phyloP scores from a whole-genome alignment of 2,113 vertebrate species.

The Nothocercus julius region DNA sequence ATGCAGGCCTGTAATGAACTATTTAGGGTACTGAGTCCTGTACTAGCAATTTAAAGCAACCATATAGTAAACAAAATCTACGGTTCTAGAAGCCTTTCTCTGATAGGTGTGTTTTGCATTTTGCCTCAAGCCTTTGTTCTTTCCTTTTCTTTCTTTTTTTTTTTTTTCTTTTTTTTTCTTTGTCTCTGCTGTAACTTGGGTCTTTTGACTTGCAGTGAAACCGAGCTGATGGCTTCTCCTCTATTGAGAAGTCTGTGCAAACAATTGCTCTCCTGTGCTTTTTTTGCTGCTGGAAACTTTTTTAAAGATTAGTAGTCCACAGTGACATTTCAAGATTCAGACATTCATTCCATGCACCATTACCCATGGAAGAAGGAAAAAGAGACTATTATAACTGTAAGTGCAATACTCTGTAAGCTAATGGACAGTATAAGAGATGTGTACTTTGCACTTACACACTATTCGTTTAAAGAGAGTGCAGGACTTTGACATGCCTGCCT shows the following conservation, averaged over 20 bases:
- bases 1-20: background rate
- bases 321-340: conserved; percentile 65
- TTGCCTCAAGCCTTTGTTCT: background rate
- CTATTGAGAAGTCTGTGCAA: background rate
- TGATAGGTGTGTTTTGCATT: background rate
- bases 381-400: conserved; percentile 57
- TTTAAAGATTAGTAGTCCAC: conserved; percentile 54
- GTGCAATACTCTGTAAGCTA: conserved; percentile 51
- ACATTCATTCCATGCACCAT: conserved; percentile 56
- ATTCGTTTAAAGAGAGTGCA: background rate
- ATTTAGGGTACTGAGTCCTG: background rate
- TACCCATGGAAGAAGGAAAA: conserved; percentile 58
- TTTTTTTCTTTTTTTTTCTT: background rate
- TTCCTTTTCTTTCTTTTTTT: background rate
- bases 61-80: background rate
- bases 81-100: background rate
- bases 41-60: background rate
- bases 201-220: background rate
- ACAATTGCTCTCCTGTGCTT: background rate
- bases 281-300: conserved; percentile 39
- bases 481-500: conserved; percentile 23
- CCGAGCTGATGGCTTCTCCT: background rate
- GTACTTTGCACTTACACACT: conserved; percentile 17
- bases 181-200: background rate
- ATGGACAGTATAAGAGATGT: conserved; percentile 48